Percentiles rank a stretch among this genome's conserved stretches.
phyloP scores from a whole-genome alignment of 2,797 vertebrate species.

The Syngnathus acus region DNA sequence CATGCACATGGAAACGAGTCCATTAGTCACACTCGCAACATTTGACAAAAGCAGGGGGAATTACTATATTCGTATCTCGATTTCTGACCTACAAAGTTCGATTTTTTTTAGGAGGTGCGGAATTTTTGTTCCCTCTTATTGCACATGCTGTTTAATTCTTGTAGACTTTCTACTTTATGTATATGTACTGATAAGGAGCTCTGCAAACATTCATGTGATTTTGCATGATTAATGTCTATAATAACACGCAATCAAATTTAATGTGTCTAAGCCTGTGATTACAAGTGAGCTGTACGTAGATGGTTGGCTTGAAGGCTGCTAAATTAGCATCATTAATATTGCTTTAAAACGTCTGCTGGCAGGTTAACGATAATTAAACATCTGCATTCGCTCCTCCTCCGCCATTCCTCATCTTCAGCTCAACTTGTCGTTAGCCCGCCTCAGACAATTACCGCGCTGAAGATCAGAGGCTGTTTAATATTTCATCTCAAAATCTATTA shows the following conservation, averaged over 20 bases:
- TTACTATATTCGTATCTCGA: background rate
- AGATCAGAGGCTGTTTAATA: slow-evolving; percentile 41
- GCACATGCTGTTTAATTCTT: too few relatives aligned
- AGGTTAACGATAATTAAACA: slow-evolving; percentile 38
- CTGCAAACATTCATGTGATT: background rate
- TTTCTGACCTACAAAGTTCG: background rate
- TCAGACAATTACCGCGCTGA: slow-evolving; percentile 37
- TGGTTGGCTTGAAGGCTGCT: background rate
- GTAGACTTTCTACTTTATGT: background rate
- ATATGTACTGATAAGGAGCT: background rate
- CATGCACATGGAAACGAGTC: slow-evolving; percentile 26
- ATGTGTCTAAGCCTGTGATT: background rate
- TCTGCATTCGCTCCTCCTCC: too few relatives aligned
- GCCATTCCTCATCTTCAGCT: too few relatives aligned
- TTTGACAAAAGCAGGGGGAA: background rate
- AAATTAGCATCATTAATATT: background rate
- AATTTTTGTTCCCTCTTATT: too few relatives aligned
- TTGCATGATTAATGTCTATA: too few relatives aligned
- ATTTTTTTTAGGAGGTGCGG: background rate
- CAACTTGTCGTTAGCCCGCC: slow-evolving; percentile 9
- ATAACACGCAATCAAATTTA: background rate
- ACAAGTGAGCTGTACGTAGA: background rate
- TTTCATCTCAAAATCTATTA: slow-evolving; percentile 47
- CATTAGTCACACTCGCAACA: slow-evolving; percentile 35
- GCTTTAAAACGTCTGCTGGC: slow-evolving; percentile 18